Percentiles rank a stretch among this genome's conserved stretches.
phyloP scores from a whole-genome alignment of 2,797 vertebrate species.

The Steatocranus sp. region DNA sequence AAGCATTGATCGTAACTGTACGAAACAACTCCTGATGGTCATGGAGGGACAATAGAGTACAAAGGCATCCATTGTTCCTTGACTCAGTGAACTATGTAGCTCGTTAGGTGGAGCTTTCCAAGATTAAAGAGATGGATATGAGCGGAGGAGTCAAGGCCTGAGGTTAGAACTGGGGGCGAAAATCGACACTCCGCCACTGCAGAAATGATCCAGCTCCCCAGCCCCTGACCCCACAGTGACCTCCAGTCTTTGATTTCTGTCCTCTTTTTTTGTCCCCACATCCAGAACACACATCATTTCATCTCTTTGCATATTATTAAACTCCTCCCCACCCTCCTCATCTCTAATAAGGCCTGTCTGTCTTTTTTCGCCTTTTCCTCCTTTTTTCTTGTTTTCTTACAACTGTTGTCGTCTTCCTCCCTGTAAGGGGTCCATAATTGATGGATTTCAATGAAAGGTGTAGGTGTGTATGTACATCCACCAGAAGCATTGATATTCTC shows the following conservation, averaged over 20 bases:
- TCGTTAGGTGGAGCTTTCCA: slow-evolving; percentile 81
- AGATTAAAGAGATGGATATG: slow-evolving; percentile 74
- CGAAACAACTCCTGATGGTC: slow-evolving; percentile 33
- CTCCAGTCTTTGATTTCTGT: slow-evolving; percentile 90
- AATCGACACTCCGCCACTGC: slow-evolving; percentile 88
- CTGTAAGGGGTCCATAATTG: slow-evolving; percentile 87
- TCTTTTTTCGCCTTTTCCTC: slow-evolving; percentile 60
- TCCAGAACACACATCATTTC: slow-evolving; percentile 82
- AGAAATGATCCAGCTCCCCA: slow-evolving; percentile 83
- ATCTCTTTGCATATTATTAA: slow-evolving; percentile 89
- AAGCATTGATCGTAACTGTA: slow-evolving; percentile 35
- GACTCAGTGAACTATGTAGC: slow-evolving; percentile 86
- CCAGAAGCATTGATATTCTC: slow-evolving; percentile 88
- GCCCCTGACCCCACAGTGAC: slow-evolving; percentile 91
- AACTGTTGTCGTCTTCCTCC: slow-evolving; percentile 63
- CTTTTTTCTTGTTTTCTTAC: slow-evolving; percentile 63
- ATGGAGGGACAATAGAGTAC: slow-evolving; percentile 47
- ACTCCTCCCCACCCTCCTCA: slow-evolving; percentile 77
- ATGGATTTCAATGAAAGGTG: slow-evolving; percentile 75
- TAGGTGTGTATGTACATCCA: slow-evolving; percentile 73
- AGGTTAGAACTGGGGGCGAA: slow-evolving; percentile 70
- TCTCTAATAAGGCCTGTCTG: slow-evolving; percentile 81
- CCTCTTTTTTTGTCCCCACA: slow-evolving; percentile 79
- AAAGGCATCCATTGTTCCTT: slow-evolving; percentile 81
- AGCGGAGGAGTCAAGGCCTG: slow-evolving; percentile 62